These are phyloP conservation scores for Anser brachyrhynchus DNA, from an alignment of 2,113 vertebrate species.

Conservation along the genomic window DNA sequence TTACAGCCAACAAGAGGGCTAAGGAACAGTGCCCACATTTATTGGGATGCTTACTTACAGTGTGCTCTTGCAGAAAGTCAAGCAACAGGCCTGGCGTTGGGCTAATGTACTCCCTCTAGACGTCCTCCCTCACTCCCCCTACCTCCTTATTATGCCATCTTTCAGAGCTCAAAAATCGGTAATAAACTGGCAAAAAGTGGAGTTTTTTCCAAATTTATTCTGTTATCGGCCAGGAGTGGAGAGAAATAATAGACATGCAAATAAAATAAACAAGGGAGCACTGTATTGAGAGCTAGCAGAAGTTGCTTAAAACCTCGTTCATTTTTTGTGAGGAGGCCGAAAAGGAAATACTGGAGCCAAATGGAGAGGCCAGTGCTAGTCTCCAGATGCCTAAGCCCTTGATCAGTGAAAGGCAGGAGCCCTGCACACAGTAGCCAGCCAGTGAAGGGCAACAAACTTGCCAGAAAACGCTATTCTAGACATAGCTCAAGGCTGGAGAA, in stretches of 20 bases:
- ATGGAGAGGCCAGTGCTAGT: neutral
- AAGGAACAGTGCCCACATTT: neutral
- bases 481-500: neutral
- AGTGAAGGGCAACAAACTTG: neutral
- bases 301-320: neutral
- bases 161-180: neutral
- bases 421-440: slow-evolving; percentile 18
- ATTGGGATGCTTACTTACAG: neutral
- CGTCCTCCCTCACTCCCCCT: neutral
- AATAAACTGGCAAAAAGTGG: neutral
- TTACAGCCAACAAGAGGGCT: neutral
- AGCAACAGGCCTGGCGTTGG: neutral
- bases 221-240: neutral
- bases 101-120: neutral
- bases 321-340: slow-evolving; percentile 7
- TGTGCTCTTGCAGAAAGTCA: neutral
- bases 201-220: neutral
- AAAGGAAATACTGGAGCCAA: slow-evolving; percentile 17
- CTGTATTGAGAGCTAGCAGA: neutral
- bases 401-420: slow-evolving; percentile 4
- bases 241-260: neutral
- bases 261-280: slow-evolving; percentile 31
- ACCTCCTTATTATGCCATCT: neutral
- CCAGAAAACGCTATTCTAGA: slow-evolving; percentile 12
- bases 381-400: neutral